phyloP scores from a whole-genome alignment of 2,797 vertebrate species.

The Meriones psammophilus region DNA sequence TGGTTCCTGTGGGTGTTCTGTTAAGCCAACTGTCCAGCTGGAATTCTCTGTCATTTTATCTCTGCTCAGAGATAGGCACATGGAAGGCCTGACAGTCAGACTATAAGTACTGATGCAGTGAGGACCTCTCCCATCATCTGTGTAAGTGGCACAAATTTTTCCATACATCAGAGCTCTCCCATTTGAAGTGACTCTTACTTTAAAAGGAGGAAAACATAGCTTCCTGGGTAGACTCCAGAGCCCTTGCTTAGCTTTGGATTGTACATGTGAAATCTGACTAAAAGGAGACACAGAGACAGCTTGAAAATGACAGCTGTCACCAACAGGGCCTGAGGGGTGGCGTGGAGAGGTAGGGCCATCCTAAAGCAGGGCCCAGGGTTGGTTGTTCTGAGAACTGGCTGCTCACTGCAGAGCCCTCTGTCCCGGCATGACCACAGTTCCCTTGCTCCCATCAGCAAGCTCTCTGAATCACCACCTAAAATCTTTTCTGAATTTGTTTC shows the following conservation, averaged over 20 bases:
- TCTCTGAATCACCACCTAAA: neutral
- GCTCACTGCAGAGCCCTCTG: accelerated
- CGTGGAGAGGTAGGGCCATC: accelerated
- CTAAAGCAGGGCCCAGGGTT: neutral
- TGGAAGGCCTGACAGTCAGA: neutral
- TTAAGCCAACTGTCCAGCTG: neutral
- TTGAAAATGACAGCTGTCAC: neutral
- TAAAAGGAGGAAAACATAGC: neutral
- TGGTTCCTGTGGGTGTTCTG: neutral
- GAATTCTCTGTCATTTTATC: neutral
- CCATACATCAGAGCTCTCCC: neutral
- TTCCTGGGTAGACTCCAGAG: neutral
- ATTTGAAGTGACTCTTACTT: constrained; percentile 22
- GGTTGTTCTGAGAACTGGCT: neutral
- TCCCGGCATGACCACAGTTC: neutral
- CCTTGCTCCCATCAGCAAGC: neutral
- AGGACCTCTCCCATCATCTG: neutral
- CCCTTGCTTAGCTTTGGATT: neutral
- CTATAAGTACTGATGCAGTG: neutral
- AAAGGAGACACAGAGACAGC: neutral
- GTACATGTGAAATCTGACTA: neutral
- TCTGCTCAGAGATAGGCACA: neutral
- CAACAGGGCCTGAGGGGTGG: neutral
- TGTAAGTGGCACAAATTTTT: neutral
- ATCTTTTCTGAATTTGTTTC: neutral